Conservation (phyloP, 2,888 invertebrate species). For the Plutella xylostella region DNA sequence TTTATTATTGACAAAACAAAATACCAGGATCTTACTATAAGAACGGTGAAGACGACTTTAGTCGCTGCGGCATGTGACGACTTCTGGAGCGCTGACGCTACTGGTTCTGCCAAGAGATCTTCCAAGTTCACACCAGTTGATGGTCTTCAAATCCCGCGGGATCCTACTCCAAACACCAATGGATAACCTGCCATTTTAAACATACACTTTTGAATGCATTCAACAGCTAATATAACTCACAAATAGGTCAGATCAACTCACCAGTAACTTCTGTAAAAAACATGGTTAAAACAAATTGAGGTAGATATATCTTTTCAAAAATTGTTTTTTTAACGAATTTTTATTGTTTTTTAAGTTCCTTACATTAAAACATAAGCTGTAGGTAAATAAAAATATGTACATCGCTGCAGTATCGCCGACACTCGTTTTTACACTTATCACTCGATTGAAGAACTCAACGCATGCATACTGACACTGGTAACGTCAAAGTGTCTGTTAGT, state of each 20-base stretch:
- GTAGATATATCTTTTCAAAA: slow-evolving; percentile 28
- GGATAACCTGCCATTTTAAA: slow-evolving; percentile 2
- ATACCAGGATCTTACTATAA: slow-evolving; percentile 66
- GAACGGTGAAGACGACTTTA: slow-evolving; percentile 30
- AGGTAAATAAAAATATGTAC: slow-evolving; percentile 58
- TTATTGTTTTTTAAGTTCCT: slow-evolving; percentile 53
- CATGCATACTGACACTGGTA: slow-evolving; percentile 24
- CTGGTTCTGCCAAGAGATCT: not conserved
- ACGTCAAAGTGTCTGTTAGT: slow-evolving; percentile 24
- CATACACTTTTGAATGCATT: slow-evolving; percentile 9
- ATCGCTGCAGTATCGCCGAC: slow-evolving; percentile 49
- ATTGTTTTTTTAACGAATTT: slow-evolving; percentile 45
- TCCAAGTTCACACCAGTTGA: not conserved
- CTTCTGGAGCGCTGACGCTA: not conserved
- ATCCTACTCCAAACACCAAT: slow-evolving; percentile 1
- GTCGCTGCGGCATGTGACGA: slow-evolving; percentile 14
- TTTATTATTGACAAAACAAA: slow-evolving; percentile 57
- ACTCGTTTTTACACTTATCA: slow-evolving; percentile 43
- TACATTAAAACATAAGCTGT: slow-evolving; percentile 51
- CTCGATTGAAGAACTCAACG: slow-evolving; percentile 31
- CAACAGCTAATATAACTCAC: slow-evolving; percentile 25
- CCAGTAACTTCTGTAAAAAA: slow-evolving; percentile 26
- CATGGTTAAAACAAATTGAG: no score
- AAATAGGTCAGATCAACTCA: slow-evolving; percentile 47
- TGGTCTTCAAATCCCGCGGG: not conserved